Percentiles rank a stretch among this genome's conserved stretches.
phyloP scores from a whole-genome alignment of 2,113 vertebrate species.

The Prolemur simus region DNA sequence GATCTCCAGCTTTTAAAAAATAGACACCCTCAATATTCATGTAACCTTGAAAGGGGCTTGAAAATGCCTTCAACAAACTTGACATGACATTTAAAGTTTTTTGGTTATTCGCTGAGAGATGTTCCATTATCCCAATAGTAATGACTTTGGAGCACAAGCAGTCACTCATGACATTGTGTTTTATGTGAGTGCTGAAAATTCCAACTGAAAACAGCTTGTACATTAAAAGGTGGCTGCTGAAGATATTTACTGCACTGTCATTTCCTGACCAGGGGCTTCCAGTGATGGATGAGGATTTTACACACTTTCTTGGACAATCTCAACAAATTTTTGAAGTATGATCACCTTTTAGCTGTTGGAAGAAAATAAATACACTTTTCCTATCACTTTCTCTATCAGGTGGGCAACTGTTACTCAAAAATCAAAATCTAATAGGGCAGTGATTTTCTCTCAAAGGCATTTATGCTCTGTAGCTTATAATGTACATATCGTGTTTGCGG shows the following conservation, averaged over 20 bases:
- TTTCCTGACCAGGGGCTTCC: slow-evolving; percentile 90
- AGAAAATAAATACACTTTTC: slow-evolving; percentile 81
- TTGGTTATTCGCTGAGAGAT: slow-evolving; percentile 92
- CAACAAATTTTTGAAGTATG: slow-evolving; percentile 86
- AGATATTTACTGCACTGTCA: slow-evolving; percentile 95
- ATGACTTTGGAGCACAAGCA: slow-evolving; percentile 94
- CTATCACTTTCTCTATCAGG: slow-evolving; percentile 73
- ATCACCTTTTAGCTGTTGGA: slow-evolving; percentile 87
- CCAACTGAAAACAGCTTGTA: slow-evolving; percentile 91
- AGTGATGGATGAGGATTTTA: slow-evolving; percentile 95
- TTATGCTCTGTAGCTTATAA: not conserved
- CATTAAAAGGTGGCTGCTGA: slow-evolving; percentile 93
- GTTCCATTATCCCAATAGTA: slow-evolving; percentile 96
- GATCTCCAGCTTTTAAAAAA: slow-evolving; percentile 68
- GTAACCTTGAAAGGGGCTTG: slow-evolving; percentile 93
- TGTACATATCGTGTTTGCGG: not conserved
- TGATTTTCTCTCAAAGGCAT: slow-evolving; percentile 69
- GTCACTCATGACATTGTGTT: slow-evolving; percentile 97
- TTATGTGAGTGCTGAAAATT: slow-evolving; percentile 94
- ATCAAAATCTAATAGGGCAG: slow-evolving; percentile 74
- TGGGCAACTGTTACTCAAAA: slow-evolving; percentile 79
- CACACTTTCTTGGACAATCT: slow-evolving; percentile 91
- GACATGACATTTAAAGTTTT: slow-evolving; percentile 96
- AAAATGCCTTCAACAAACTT: slow-evolving; percentile 91
- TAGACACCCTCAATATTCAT: slow-evolving; percentile 91